Base-by-base conservation (phyloP, 2,113 vertebrate genomes). In the Xyliphius kryptos region DNA sequence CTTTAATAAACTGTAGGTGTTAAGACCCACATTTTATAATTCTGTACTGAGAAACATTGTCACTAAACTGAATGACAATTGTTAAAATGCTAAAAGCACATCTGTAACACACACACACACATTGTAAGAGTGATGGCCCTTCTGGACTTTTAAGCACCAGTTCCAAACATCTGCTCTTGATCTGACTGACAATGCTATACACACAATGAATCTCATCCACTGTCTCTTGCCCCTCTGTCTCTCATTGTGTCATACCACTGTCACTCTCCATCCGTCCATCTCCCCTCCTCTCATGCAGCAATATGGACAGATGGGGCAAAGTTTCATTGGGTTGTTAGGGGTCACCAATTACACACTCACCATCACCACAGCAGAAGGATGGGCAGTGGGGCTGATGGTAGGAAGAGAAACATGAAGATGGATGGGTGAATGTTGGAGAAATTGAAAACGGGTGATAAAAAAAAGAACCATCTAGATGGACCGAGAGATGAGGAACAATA, bases 91-190 rank as follows among this genome's bases (percentile, higher is more conserved):
- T 41, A 41, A 41, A 41, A 1, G 13, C 49, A 41, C 51, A 50
- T 26, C 22, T 59, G 56, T 22, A 58, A 16, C 41, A 36, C 43
- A 46, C 56, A 59, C 43, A 16, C 41, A 47, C 57, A 47, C 15
- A 61, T 16, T 9, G 14, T n/a, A 8, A 61, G 58, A n/a, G 58
- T 60, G 15, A 61, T 17, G 48, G 17, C 17, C 58, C 59, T 50
- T 50, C 59, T 61, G 59, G 59, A 44, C 46, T 61, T 61, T 61
- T 61, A 61, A 50, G 49, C 59, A 20, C 5, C 16, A 40, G 14
- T 32, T 36, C 19, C 32, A 38, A 40, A 61, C 59, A 61, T 50
- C 59, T 61, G 59, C 32, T 61, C 58, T 20, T 32, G 38, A 6
- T 17, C 57, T 6, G 57, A 48, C 15, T 50, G 46, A 50, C 46